These are phyloP conservation scores for Dendrolimus pini DNA, from an alignment of 2,888 invertebrate species.

Conservation along the genomic window DNA sequence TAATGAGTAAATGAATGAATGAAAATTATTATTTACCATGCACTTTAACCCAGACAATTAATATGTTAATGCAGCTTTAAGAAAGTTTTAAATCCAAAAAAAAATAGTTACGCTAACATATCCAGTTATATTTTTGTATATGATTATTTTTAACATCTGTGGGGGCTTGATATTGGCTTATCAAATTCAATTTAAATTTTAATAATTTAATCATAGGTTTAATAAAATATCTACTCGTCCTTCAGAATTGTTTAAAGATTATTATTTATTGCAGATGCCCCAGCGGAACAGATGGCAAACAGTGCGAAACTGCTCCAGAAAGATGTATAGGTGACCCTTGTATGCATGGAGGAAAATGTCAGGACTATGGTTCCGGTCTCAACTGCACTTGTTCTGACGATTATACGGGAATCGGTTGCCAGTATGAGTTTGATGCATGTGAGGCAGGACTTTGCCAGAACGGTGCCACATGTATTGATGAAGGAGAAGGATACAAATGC, in stretches of 20 bases:
- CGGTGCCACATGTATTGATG: slow-evolving; percentile 93
- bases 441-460: slow-evolving; percentile 93
- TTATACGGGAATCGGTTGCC: slow-evolving; percentile 92
- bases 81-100: no score
- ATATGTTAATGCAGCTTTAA: no score
- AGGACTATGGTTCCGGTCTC: slow-evolving; percentile 95
- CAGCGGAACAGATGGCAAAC: slow-evolving; percentile 96
- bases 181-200: no score
- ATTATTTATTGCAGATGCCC: slow-evolving; percentile 80
- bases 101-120: neutral
- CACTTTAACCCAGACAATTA: no score
- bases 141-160: neutral
- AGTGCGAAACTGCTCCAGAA: slow-evolving; percentile 97
- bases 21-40: no score
- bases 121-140: slow-evolving; percentile 9
- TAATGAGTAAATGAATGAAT: neutral
- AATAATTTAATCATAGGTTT: no score
- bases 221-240: no score
- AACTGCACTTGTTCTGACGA: slow-evolving; percentile 95
- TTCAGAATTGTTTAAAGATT: neutral
- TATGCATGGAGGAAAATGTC: slow-evolving; percentile 97
- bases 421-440: slow-evolving; percentile 95
- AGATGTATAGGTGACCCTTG: slow-evolving; percentile 95
- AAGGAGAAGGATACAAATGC: slow-evolving; percentile 90
- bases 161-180: no score